Conservation (phyloP, 2,888 invertebrate species). For the Strigamia transsilvanica region DNA sequence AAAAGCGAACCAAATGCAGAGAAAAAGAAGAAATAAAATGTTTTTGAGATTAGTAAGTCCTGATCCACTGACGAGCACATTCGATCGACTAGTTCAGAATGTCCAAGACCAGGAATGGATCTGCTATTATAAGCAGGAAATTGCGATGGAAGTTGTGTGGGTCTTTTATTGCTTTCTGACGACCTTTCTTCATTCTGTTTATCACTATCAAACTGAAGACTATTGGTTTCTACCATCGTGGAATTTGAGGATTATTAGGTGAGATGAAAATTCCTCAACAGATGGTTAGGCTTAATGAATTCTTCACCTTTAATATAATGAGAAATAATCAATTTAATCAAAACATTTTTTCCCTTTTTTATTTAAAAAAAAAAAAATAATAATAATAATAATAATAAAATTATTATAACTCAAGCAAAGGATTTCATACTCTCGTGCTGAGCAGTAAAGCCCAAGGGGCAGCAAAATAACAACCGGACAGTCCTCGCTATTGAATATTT, state of each 20-base stretch:
- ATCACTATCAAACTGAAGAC: not conserved
- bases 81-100: slow-evolving; percentile 78
- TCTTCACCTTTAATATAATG: not conserved
- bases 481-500: too few species aligned
- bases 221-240: slow-evolving; percentile 31
- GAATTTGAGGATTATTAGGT: not conserved
- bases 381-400: too few species aligned
- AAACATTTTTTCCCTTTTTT: not conserved
- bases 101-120: not conserved
- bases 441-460: not conserved
- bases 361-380: too few species aligned
- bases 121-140: not conserved
- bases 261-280: not conserved
- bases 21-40: slow-evolving; percentile 99
- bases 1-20: slow-evolving; percentile 98
- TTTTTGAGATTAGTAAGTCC: slow-evolving; percentile 92
- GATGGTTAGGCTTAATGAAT: not conserved
- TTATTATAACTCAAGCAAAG: not conserved
- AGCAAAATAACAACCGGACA: not conserved
- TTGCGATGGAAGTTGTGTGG: slow-evolving; percentile 32
- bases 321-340: not conserved
- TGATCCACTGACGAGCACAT: slow-evolving; percentile 85
- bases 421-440: not conserved
- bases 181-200: slow-evolving; percentile 1
- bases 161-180: not conserved